Base-by-base conservation (phyloP, 2,888 invertebrate species). In the Auanema sp. region DNA sequence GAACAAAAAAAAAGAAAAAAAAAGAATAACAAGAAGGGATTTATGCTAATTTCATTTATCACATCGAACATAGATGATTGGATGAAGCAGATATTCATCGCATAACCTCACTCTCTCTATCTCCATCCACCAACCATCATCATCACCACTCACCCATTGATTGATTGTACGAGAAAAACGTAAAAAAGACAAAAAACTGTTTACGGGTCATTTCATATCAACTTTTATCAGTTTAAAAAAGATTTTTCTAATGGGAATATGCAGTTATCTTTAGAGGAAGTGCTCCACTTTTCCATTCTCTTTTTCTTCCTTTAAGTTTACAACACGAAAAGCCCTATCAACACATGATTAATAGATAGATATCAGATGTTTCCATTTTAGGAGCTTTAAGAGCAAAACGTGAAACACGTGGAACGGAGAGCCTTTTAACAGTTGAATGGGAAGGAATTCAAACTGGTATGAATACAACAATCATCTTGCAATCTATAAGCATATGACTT, bases 351-450 rank as follows among this genome's bases (percentile, higher is more conserved):
- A 24, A 16, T 8, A 6, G 41, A 55, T 14, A 25, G 33, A 33
- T 33, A 33, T 5, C 33, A 33, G 8, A 33, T 33, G 33, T 33
- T 14, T 14, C 14, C 1, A 25, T 18, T 40, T 6, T 23, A 43
- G 42, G 33, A 16, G 25, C 43, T 47, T 60, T 64, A 59, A 60
- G 73, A 69, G 75, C 68, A 52, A 71, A 70, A 64, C 73, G 78
- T 51, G 71, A 76, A 60, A 44, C 65, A 16, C 58, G 71, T 54
- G 72, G 68, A 21, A 60, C 77, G 23, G 82, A 81, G 65, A 77
- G 76, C 56, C 72, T 83, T 51, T 66, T 83, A 47, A 83, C 83
- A 6, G 83, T 83, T 42, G 83, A 83, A 76, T 83, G 83, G 83
- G 83, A 83, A 71, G 83, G 83, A 42, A 84, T 84, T 49, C 83